A percentile compares a stretch with the other conserved stretches of the same genome.
Evolutionary conservation across 2,113 vertebrate species (phyloP).

Genomic region (Rutilus rutilus): DNA sequence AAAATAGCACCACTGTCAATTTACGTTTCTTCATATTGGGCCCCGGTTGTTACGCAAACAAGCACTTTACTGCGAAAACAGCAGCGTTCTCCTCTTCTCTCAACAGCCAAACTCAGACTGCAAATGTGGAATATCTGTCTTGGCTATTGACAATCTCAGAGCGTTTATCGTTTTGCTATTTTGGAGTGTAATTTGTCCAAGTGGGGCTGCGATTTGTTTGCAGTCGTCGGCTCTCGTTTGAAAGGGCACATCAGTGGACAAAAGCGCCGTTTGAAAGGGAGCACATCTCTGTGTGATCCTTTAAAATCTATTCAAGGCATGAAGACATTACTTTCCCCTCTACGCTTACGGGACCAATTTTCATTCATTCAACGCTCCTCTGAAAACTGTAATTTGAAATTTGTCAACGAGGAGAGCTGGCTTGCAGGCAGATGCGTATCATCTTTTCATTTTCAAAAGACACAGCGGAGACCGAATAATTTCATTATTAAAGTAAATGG

Average conservation of each 20-base stretch:
- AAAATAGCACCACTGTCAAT: slow-evolving; percentile 40
- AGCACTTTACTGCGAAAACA: not conserved
- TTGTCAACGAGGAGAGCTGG: slow-evolving; percentile 48
- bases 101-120: not conserved
- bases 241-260: slow-evolving; percentile 30
- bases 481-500: slow-evolving; percentile 55
- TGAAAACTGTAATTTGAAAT: slow-evolving; percentile 60
- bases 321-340: slow-evolving; percentile 35
- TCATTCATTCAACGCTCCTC: slow-evolving; percentile 44
- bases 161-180: slow-evolving; percentile 12
- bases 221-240: slow-evolving; percentile 13
- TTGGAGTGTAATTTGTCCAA: not conserved
- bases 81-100: not conserved
- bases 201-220: slow-evolving; percentile 18
- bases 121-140: not conserved
- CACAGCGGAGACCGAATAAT: slow-evolving; percentile 35
- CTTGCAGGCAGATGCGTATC: slow-evolving; percentile 47
- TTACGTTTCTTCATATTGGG: not conserved
- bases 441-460: slow-evolving; percentile 53
- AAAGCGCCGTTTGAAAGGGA: slow-evolving; percentile 36
- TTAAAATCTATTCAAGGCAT: slow-evolving; percentile 26
- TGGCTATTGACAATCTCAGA: not conserved
- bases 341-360: slow-evolving; percentile 50
- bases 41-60: not conserved
- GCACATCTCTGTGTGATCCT: slow-evolving; percentile 19